Percentiles rank a stretch among this genome's conserved stretches.
phyloP scores from a whole-genome alignment of 2,113 vertebrate species.

The Bettongia penicillata region DNA sequence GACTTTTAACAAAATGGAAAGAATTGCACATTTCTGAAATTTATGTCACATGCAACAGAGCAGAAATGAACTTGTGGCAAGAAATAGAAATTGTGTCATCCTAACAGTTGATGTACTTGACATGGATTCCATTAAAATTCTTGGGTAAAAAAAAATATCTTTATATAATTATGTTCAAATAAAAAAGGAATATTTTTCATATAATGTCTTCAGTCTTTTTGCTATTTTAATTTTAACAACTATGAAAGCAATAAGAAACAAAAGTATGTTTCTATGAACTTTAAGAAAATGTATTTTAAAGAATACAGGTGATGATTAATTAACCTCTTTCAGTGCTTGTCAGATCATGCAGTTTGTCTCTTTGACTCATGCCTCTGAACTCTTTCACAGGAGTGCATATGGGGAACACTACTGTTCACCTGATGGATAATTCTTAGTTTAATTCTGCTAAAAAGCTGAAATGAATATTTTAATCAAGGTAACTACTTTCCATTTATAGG shows the following conservation, averaged over 20 bases:
- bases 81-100: not conserved
- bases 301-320: slow-evolving; percentile 53
- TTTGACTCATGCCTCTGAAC: slow-evolving; percentile 56
- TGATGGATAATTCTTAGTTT: slow-evolving; percentile 53
- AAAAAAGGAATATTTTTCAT: not conserved
- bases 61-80: not conserved
- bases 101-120: not conserved
- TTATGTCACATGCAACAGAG: not conserved
- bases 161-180: not conserved
- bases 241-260: not conserved
- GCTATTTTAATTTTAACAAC: not conserved
- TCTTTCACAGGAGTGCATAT: slow-evolving; percentile 25
- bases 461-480: slow-evolving; percentile 59
- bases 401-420: slow-evolving; percentile 32
- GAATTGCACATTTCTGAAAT: not conserved
- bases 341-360: slow-evolving; percentile 55
- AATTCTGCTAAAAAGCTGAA: slow-evolving; percentile 23
- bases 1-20: not conserved
- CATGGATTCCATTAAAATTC: not conserved
- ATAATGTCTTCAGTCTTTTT: not conserved
- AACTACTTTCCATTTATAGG: slow-evolving; percentile 49
- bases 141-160: too few species aligned
- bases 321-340: slow-evolving; percentile 46
- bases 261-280: not conserved
- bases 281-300: slow-evolving; percentile 21